These are phyloP conservation scores for Microtus richardsoni DNA, from an alignment of 2,113 vertebrate species.

Conservation along the genomic window DNA sequence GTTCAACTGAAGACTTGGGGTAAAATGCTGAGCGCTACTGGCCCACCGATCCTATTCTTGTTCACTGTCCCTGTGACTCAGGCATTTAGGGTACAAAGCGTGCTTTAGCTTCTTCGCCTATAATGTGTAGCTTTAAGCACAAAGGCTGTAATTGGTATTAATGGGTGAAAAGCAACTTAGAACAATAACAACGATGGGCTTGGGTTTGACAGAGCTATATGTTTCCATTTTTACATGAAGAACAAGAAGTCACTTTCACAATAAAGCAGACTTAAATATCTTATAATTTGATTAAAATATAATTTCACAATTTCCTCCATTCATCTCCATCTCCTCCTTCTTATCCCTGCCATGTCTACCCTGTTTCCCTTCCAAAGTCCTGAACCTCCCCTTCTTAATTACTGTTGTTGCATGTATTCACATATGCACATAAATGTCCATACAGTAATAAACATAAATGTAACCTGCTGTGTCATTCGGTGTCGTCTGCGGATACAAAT, in stretches of 20 bases:
- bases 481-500: background rate
- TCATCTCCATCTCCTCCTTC: background rate
- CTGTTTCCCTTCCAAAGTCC: background rate
- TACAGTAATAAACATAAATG: background rate
- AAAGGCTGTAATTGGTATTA: background rate
- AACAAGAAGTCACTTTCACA: constrained; percentile 17
- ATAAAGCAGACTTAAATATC: background rate
- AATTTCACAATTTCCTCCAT: background rate
- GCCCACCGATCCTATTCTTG: background rate
- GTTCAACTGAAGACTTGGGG: background rate
- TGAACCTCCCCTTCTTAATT: background rate
- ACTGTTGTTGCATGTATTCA: background rate
- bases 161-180: background rate
- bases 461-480: background rate
- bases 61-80: background rate
- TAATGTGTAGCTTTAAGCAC: background rate
- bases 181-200: background rate
- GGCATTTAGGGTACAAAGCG: background rate
- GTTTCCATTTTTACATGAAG: background rate
- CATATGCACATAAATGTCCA: background rate
- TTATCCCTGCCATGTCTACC: background rate
- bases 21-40: background rate
- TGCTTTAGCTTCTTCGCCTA: background rate
- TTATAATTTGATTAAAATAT: background rate
- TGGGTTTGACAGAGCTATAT: background rate